A percentile compares a stretch with the other conserved stretches of the same genome.
Evolutionary conservation across 2,797 vertebrate species (phyloP).

Genomic region (Protosalanx chinensis): DNA sequence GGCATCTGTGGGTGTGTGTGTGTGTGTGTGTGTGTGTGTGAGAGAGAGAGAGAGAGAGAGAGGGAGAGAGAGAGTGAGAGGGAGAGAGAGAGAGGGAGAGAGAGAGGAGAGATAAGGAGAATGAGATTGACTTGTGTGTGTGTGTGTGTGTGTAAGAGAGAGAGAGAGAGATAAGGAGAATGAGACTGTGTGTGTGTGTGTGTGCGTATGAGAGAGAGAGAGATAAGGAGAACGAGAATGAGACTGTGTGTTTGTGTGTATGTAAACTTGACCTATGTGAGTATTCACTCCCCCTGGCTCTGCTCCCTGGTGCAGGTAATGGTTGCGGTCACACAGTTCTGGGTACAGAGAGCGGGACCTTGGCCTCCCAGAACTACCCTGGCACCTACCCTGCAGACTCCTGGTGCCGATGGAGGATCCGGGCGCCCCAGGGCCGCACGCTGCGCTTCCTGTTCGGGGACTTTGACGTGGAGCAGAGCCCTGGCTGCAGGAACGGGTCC

Average conservation of each 20-base stretch:
- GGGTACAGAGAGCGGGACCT: slow-evolving; percentile 76
- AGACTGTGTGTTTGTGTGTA: neutral
- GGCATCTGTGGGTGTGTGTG: neutral
- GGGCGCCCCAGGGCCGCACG: slow-evolving; percentile 59
- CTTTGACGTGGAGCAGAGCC: slow-evolving; percentile 79
- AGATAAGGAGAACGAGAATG: neutral
- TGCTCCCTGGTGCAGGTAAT: slow-evolving; percentile 63
- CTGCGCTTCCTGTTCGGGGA: slow-evolving; percentile 81
- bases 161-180: neutral
- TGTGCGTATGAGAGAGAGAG: neutral
- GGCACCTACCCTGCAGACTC: slow-evolving; percentile 84
- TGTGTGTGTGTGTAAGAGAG: no score
- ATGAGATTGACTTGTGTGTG: neutral
- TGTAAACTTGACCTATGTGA: neutral
- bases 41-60: no score
- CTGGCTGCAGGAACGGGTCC: slow-evolving; percentile 74
- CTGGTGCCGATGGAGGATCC: slow-evolving; percentile 76
- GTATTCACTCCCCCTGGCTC: neutral
- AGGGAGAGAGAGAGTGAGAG: neutral
- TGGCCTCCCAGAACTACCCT: slow-evolving; percentile 84
- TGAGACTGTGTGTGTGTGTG: neutral
- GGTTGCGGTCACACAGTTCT: slow-evolving; percentile 81
- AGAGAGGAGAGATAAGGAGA: neutral
- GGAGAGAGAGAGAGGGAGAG: neutral
- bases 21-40: no score